Conservation (phyloP, 1,140 invertebrate genomes). For the Antheraea pernyi region DNA sequence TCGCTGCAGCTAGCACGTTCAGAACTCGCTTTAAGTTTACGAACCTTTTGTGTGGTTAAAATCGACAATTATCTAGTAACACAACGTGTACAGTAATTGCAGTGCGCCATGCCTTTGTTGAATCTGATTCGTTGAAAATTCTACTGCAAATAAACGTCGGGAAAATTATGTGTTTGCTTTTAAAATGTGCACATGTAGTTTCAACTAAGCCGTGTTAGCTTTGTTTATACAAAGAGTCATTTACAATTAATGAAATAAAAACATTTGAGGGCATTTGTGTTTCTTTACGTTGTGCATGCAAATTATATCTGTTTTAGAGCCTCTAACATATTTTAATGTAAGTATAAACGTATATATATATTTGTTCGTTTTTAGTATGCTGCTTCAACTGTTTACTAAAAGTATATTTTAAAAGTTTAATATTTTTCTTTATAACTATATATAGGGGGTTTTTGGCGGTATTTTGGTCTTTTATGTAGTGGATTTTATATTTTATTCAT, state of each 20-base stretch:
- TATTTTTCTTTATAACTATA: too few relatives aligned
- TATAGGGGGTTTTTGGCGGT: too few relatives aligned
- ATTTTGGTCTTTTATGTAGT: too few relatives aligned
- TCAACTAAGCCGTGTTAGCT: neutral
- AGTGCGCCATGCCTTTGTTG: constrained; percentile 13
- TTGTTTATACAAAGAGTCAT: neutral
- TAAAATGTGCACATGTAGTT: neutral
- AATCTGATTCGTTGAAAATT: constrained; percentile 10
- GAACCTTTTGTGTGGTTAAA: constrained; percentile 12
- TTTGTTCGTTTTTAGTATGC: too few relatives aligned
- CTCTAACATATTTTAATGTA: too few relatives aligned
- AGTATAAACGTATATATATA: too few relatives aligned
- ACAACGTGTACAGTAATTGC: constrained; percentile 28
- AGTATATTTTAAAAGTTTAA: too few relatives aligned
- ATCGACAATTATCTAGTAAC: constrained; percentile 24
- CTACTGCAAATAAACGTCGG: neutral
- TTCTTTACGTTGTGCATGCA: neutral
- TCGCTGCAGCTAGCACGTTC: neutral
- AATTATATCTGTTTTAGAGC: neutral
- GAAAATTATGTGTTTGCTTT: neutral
- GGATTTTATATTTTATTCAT: too few relatives aligned
- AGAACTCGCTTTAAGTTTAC: neutral
- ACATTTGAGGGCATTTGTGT: neutral
- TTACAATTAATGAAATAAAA: neutral
- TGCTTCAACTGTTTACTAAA: too few relatives aligned